A percentile compares a stretch with the other conserved stretches of the same genome.
Evolutionary conservation across 2,888 invertebrate species (phyloP).

Genomic region (Carcina quercana): DNA sequence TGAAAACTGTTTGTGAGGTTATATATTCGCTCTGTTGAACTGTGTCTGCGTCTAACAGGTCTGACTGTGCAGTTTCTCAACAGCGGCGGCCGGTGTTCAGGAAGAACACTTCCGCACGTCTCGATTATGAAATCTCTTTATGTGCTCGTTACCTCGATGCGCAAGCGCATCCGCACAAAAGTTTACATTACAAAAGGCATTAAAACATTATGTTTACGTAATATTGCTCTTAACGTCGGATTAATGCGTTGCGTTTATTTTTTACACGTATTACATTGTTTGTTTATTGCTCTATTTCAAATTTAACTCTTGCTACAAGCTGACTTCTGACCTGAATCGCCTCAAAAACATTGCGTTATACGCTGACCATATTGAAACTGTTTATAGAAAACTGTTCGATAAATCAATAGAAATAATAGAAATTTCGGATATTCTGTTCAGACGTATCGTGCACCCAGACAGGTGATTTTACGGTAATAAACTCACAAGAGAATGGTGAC

Average conservation of each 20-base stretch:
- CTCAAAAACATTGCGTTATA: conserved; percentile 33
- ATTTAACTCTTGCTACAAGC: conserved; percentile 10
- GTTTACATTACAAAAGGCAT: conserved; percentile 6
- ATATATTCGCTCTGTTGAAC: no score
- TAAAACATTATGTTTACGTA: conserved; percentile 19
- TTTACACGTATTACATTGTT: conserved; percentile 2
- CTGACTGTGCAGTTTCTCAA: no score
- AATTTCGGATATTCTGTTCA: neutral
- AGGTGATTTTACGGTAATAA: no score
- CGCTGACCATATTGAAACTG: no score
- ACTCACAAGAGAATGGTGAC: no score
- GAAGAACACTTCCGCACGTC: conserved; percentile 8
- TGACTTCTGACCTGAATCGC: conserved; percentile 40
- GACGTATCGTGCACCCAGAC: no score
- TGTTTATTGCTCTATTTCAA: conserved; percentile 3
- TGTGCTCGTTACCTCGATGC: conserved; percentile 3
- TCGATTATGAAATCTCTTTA: conserved; percentile 7
- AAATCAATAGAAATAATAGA: neutral
- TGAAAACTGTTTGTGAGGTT: no score
- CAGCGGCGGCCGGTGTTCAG: neutral
- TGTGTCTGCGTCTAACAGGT: no score
- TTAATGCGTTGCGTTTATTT: conserved; percentile 17
- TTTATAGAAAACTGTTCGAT: neutral
- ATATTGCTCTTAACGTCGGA: conserved; percentile 15
- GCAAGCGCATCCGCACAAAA: conserved; percentile 7